phyloP scores from a whole-genome alignment of 2,888 invertebrate species.

The Augochlorella aurata region DNA sequence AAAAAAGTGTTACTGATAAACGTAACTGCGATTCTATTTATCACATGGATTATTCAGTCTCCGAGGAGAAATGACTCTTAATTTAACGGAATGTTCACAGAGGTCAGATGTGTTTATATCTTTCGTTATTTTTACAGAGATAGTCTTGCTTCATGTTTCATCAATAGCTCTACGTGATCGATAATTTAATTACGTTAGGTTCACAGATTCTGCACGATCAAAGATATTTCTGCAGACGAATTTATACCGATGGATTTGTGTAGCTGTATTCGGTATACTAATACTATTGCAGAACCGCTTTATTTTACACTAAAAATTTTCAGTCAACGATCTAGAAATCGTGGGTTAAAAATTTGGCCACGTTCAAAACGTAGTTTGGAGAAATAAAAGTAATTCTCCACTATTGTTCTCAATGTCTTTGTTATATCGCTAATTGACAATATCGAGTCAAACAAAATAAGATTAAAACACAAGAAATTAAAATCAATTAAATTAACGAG shows the following conservation, averaged over 20 bases:
- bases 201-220: background rate
- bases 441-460: too few relatives aligned
- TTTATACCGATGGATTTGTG: background rate
- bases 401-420: too few relatives aligned
- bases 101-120: background rate
- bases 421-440: too few relatives aligned
- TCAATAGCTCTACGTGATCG: background rate
- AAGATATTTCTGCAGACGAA: background rate
- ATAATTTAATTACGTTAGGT: background rate
- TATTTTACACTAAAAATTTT: too few relatives aligned
- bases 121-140: background rate
- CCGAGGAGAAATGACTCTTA: background rate
- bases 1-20: background rate
- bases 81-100: background rate
- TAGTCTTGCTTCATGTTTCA: background rate
- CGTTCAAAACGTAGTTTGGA: too few relatives aligned
- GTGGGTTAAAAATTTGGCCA: too few relatives aligned
- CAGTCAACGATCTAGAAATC: too few relatives aligned
- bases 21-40: background rate
- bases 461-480: too few relatives aligned
- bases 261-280: background rate
- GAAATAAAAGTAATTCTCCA: too few relatives aligned
- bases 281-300: background rate
- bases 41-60: background rate
- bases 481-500: too few relatives aligned